Evolutionary conservation across 2,797 vertebrate species (phyloP), one percentile per base, ranked within the genome.

Genomic region (Macroramphosus scolopax): DNA sequence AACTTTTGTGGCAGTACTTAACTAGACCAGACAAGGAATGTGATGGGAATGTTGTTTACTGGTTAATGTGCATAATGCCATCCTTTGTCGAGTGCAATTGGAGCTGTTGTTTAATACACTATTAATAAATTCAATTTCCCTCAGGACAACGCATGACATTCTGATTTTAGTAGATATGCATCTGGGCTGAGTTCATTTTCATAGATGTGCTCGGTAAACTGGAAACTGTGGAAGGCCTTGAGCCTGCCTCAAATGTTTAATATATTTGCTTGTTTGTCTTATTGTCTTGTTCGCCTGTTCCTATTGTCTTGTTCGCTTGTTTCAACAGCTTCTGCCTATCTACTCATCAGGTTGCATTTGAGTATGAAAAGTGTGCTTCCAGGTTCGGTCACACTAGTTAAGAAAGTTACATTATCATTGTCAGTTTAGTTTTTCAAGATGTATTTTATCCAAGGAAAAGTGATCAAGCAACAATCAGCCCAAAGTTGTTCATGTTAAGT

Each of bases 31-130:
- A n/a, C 46, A 8, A 33, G 48, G 38, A 62, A 79, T 68, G 38
- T 34, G 17, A 30, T 32, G 49, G 45, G 64, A 73, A 74, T 73
- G 52, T 65, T 75, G 57, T 81, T 80, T 65, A 66, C 51, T n/a
- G 14, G 8, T 62, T 35, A 39, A 24, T 37, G 26, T 26, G 11
- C 17, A 59, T 62, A 64, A 70, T 26, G 15, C 29, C 16, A 14
- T 52, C 32, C 29, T 29, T 77, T 77, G 72, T 77, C 12, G 9
- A 18, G 25, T 15, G 37, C 17, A 41, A 34, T 32, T 9, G 33
- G 28, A 53, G 17, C 48, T 48, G 18, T 43, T 55, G 61, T 70
- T 51, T 28, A 54, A 43, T 22, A 31, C 49, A 22, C n/a, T 2
- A 26, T 57, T 54, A 18, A 20, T 51, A 50, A 71, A 69, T 69